Evolutionary conservation across 2,888 invertebrate species (phyloP), one percentile per base, ranked within the genome.

Genomic region (Cantharis rustica): DNA sequence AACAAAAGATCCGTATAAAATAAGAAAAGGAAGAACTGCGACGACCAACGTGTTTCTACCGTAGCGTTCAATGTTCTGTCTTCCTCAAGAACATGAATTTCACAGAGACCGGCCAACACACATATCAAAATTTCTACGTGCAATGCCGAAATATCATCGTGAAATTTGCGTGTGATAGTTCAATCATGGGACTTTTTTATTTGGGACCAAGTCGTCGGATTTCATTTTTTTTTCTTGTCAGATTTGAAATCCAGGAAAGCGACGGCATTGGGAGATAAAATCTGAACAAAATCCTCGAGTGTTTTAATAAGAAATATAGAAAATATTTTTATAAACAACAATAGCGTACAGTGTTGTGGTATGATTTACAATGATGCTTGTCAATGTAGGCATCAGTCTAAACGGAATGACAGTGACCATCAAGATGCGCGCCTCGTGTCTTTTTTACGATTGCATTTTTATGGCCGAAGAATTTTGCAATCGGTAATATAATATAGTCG

Each of bases 281-380:
- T 26, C 26, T 26, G 10, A 26, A 10, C 10, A 27, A 27, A 27
- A 27, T 27, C 27, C 27, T 27, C 27, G 1, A 2, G 27, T 31
- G 31, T 13, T 31, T 11, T 31, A 31, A 13, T 13, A 4, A 11
- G 11, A 31, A 31, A 31, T 31, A 27, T 27, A n/a, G 47, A 47
- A n/a, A n/a, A n/a, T 5, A 47, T 47, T 47, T 47, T 47, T 47
- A 47, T 74, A 78, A 76, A 75, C 79, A 77, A 73, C 79, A 72
- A 78, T 75, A 75, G 79, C 79, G 69, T 75, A 75, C 75, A 77
- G 69, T 71, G 71, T 68, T 73, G 69, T 71, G 27, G 77, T 78
- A 81, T 80, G 81, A 81, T 81, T 81, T 81, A 81, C 81, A 80
- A 80, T 80, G 76, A 75, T 81, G 75, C 78, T 76, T 80, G 80